Base-by-base conservation (phyloP, 2,888 invertebrate species). In the Himalopsyche japonica region DNA sequence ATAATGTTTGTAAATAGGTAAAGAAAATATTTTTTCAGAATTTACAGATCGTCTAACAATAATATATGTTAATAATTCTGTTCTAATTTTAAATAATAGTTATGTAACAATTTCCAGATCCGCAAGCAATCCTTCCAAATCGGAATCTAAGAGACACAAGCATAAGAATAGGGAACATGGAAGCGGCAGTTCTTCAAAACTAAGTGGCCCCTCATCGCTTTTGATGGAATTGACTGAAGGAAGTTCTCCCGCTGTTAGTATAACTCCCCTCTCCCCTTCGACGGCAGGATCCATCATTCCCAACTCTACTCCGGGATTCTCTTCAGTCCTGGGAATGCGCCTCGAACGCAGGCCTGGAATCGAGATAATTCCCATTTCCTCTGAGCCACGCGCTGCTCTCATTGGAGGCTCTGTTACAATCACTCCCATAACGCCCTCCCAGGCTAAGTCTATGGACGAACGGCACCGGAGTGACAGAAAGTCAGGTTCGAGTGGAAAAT, bases 361-460 rank as follows among this genome's bases (percentile, higher is more conserved):
- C 86, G 97, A 98, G 90, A 96, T 97, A 79, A 96, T 97, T 88
- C 97, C 97, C 0, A 94, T 96, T 85, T 92, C 94, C 2, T 92
- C 95, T 18, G 91, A 94, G 10, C 90, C 95, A 0, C 93, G 94
- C 6, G 92, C 95, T 8, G 93, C 93, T 6, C 89, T 96, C 37
- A 57, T 57, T 10, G 95, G 96, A 12, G 96, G 96, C 88, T 96
- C 97, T 0, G 96, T 97, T 84, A 97, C 97, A 0, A 97, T 97
- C 83, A 97, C 97, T 0, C 96, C 97, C 3, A 97, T 97, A 64
- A 93, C 94, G 0, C 91, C 93, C 2, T 91, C 93, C 8, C 94
- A 94, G 89, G 90, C 92, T 84, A 92, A 92, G 88, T 90, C 91
- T 2, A 89, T 92, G 84, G 93, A 92, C 82, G 92, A 92, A 76